Base-by-base conservation (phyloP, 2,888 invertebrate species). In the Achlya flavicornis region DNA sequence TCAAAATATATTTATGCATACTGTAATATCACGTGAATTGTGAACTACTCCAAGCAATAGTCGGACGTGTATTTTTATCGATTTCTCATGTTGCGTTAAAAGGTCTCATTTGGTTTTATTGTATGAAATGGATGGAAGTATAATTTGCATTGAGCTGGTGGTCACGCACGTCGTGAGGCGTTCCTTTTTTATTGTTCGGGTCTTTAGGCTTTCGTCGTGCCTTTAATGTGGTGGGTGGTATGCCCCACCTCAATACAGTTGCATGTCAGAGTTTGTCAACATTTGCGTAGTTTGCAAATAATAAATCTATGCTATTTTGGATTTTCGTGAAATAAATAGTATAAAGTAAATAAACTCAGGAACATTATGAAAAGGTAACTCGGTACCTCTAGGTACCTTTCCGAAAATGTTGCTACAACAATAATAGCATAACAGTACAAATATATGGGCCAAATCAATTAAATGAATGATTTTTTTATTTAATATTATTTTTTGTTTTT, bases 91-190 rank as follows among this genome's bases (percentile, higher is more conserved):
- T 92, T 86, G 90, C 91, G 91, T 91, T 92, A 90, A 92, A 91
- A 91, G 91, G 89, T 86, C 91, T 92, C 91, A 92, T 91, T 91
- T 91, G 88, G 90, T 88, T 91, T 91, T 91, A 91, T 91, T 92
- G 89, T 91, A 91, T 87, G 87, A 88, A 91, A 90, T 91, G 89
- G 89, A 90, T 91, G 88, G 88, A 87, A 89, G 88, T 89, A 87
- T 91, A 91, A 92, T 92, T 92, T 93, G 91, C 92, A 92, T 92
- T 88, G 88, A 89, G 87, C 83, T 83, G 84, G 86, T 86, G 92
- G 91, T 90, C 92, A 92, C 92, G 92, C 92, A 92, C 91, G 83
- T 71, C 72, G 81, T 67, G 74, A 77, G 85, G 84, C 75, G 83
- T 83, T 88, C 84, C 86, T 85, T 86, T 89, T 91, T 89, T 89